phyloP scores from a whole-genome alignment of 1,140 invertebrate species.

The Drosophila watanabei region DNA sequence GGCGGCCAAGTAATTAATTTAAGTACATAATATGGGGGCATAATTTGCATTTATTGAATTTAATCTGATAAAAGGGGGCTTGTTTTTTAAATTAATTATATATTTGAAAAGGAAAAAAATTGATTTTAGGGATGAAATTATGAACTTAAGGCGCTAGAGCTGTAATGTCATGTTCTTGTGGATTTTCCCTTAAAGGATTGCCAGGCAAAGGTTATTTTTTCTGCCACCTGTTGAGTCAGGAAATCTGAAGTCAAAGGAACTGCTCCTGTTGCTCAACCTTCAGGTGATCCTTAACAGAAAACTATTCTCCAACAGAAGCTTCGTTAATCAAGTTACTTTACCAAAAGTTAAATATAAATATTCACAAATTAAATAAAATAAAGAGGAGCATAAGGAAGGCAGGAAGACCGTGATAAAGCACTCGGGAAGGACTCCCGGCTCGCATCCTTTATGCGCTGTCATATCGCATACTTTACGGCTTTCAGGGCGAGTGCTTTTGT shows the following conservation, averaged over 20 bases:
- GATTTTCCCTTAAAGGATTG: too few relatives aligned
- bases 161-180: too few relatives aligned
- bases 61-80: neutral
- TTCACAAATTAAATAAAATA: constrained; percentile 1
- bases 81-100: neutral
- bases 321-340: neutral
- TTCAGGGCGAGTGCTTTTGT: constrained; percentile 80
- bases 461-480: constrained; percentile 78
- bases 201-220: too few relatives aligned
- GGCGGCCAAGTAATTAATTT: constrained; percentile 3
- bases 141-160: too few relatives aligned
- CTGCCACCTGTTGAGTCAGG: too few relatives aligned
- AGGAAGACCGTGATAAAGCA: constrained; percentile 4
- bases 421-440: constrained; percentile 10
- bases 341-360: neutral
- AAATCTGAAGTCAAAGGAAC: neutral
- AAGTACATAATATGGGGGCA: neutral
- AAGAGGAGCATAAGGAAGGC: too few relatives aligned
- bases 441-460: constrained; percentile 73
- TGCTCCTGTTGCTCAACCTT: neutral
- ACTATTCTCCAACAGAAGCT: neutral
- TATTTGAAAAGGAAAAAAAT: too few relatives aligned
- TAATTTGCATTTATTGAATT: neutral
- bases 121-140: neutral
- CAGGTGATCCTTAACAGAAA: neutral